Conservation (phyloP, 2,888 invertebrate species). For the Homarus gammarus region DNA sequence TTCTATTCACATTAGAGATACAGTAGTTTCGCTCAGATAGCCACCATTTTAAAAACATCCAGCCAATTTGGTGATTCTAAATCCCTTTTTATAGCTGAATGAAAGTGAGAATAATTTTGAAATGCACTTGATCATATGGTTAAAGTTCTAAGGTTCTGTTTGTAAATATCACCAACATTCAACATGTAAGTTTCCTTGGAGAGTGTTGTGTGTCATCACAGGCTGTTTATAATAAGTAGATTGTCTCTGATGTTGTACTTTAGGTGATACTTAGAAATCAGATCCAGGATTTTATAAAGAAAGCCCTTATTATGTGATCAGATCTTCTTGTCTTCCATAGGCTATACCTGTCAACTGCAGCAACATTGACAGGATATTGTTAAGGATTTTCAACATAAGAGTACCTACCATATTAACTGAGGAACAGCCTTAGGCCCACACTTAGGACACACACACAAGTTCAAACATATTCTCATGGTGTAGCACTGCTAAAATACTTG, state of each 20-base stretch:
- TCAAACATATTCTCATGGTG: conserved; percentile 11
- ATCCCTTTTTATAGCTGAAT: no score
- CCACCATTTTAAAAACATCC: no score
- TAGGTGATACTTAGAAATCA: background rate
- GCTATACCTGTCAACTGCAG: conserved; percentile 42
- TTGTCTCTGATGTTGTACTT: background rate
- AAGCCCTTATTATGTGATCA: conserved; percentile 41
- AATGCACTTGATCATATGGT: background rate
- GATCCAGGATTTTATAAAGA: background rate
- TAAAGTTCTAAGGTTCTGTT: background rate
- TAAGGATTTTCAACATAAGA: conserved; percentile 53
- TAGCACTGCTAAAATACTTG: background rate
- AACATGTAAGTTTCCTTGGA: background rate
- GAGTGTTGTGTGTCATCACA: background rate
- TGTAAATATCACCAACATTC: background rate
- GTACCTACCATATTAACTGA: conserved; percentile 9
- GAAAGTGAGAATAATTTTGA: background rate
- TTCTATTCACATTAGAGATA: no score
- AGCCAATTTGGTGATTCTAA: no score
- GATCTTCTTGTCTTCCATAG: conserved; percentile 61
- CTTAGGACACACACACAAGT: conserved; percentile 6
- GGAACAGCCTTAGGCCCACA: conserved; percentile 38
- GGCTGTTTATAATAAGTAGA: background rate
- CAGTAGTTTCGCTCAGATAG: no score
- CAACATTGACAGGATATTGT: conserved; percentile 35